Percentiles rank a stretch among this genome's conserved stretches.
Evolutionary conservation across 2,113 vertebrate species (phyloP).

Genomic region (Rhynchomys soricoides): DNA sequence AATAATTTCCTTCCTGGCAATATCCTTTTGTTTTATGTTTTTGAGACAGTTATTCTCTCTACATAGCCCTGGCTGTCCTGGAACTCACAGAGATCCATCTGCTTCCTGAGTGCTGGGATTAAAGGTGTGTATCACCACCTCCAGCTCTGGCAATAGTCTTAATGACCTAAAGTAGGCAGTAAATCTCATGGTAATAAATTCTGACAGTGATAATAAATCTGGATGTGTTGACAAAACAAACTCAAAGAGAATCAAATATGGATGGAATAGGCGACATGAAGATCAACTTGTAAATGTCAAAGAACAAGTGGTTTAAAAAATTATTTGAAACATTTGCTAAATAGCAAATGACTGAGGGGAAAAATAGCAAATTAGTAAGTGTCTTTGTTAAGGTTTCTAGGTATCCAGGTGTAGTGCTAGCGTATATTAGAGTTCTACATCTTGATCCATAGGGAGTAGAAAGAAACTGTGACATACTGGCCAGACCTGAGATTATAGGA

Average conservation of each 20-base stretch:
- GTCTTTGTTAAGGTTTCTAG: not conserved
- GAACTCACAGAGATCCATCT: not conserved
- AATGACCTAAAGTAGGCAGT: constrained; percentile 52
- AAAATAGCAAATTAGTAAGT: constrained; percentile 45
- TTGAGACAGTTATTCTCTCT: not conserved
- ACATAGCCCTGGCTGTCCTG: not conserved
- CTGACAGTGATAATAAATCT: constrained; percentile 53
- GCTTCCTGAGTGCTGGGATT: not conserved
- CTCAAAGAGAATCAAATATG: constrained; percentile 63
- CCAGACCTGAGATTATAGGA: not conserved
- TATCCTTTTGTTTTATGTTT: not conserved
- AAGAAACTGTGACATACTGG: not conserved
- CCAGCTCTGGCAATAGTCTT: not conserved
- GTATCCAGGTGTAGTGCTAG: not conserved
- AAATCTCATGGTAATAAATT: constrained; percentile 62
- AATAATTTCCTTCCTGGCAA: constrained; percentile 39
- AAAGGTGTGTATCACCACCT: not conserved
- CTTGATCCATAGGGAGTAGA: not conserved
- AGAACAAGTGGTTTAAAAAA: constrained; percentile 47
- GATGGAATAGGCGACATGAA: constrained; percentile 62
- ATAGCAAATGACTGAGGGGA: constrained; percentile 29
- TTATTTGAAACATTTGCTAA: constrained; percentile 47
- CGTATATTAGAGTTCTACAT: not conserved
- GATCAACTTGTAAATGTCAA: constrained; percentile 63
- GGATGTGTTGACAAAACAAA: constrained; percentile 60